Percentiles rank a stretch among this genome's conserved stretches.
These are phyloP conservation scores for Poeciliopsis infans DNA, from an alignment of 2,797 vertebrate genomes.

Conservation along the genomic window DNA sequence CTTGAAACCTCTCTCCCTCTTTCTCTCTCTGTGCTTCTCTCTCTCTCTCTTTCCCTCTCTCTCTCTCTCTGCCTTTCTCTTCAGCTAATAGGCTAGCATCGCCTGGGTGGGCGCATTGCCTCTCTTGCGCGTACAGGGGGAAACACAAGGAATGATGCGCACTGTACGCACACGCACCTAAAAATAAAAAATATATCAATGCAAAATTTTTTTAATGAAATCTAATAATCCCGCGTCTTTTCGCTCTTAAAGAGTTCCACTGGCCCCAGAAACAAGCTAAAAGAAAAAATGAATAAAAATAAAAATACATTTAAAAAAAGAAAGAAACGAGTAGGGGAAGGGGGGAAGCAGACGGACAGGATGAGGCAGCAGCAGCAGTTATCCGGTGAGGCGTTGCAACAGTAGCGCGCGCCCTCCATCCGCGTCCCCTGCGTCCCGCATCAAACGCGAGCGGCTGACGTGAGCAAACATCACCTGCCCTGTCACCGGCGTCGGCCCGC, in stretches of 20 bases:
- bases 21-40: constrained; percentile 7
- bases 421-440: constrained; percentile 75
- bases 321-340: constrained; percentile 22
- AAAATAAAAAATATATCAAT: constrained; percentile 8
- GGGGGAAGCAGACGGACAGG: constrained; percentile 45
- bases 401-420: constrained; percentile 79
- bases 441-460: constrained; percentile 72
- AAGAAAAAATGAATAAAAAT: not conserved
- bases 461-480: constrained; percentile 80
- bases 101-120: constrained; percentile 80
- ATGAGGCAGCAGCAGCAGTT: constrained; percentile 59
- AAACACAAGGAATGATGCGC: constrained; percentile 65
- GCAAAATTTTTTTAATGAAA: not conserved
- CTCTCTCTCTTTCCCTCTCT: constrained; percentile 9
- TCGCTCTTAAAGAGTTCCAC: constrained; percentile 43
- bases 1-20: constrained; percentile 54
- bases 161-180: constrained; percentile 65
- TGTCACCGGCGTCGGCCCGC: constrained; percentile 72
- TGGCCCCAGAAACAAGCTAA: constrained; percentile 1
- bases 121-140: constrained; percentile 67
- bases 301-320: not conserved
- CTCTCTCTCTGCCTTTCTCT: constrained; percentile 53
- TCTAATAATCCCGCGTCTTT: constrained; percentile 55
- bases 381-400: constrained; percentile 82
- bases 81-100: constrained; percentile 81